phyloP scores from a whole-genome alignment of 2,888 invertebrate species.

The Ashinkailepas kermadecensis region DNA sequence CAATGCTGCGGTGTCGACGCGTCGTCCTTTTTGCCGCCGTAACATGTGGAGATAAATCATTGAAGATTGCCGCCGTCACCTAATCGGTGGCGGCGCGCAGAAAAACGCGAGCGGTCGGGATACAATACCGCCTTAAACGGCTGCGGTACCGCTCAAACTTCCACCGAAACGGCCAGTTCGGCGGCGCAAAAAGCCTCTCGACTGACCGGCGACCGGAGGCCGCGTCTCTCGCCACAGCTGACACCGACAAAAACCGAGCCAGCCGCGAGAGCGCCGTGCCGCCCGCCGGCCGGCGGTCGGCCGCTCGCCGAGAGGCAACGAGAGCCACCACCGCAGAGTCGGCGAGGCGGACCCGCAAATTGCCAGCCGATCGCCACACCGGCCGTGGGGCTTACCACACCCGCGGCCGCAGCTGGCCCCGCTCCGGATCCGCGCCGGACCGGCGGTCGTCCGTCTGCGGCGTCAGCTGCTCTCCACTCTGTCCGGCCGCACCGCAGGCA shows the following conservation, averaged over 20 bases:
- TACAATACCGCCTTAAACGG: constrained; percentile 8
- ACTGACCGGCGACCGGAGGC: not conserved
- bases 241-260: not conserved
- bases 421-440: too few relatives aligned
- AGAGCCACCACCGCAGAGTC: too few relatives aligned
- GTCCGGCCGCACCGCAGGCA: too few relatives aligned
- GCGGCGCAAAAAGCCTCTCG: not conserved
- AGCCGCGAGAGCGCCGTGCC: not conserved
- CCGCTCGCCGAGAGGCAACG: not conserved
- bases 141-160: not conserved
- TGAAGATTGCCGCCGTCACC: not conserved
- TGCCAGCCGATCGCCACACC: too few relatives aligned
- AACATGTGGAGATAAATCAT: constrained; percentile 11
- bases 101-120: not conserved
- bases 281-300: not conserved
- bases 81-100: not conserved
- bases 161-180: not conserved
- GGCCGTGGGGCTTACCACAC: too few relatives aligned
- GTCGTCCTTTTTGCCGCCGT: not conserved
- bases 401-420: too few relatives aligned
- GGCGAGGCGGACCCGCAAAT: too few relatives aligned
- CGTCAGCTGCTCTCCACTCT: too few relatives aligned
- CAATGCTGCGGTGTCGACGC: not conserved
- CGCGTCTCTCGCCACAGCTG: not conserved
- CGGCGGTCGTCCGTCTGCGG: too few relatives aligned